phyloP scores from a whole-genome alignment of 2,797 vertebrate genomes.

The Poeciliopsis gracilis region DNA sequence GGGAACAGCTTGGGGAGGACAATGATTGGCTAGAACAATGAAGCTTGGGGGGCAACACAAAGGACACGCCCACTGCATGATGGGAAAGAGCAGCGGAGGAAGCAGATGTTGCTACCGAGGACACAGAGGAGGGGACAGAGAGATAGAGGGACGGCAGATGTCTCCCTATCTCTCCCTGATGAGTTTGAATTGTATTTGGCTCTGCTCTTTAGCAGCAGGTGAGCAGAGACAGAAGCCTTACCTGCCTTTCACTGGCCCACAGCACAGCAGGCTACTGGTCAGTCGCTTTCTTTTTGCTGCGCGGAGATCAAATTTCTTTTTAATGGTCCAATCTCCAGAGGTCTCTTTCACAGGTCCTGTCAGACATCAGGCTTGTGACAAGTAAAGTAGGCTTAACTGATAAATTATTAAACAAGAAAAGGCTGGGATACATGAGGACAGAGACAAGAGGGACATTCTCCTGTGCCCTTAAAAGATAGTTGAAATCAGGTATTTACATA shows the following conservation, averaged over 20 bases:
- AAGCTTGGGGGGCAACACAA: constrained; percentile 79
- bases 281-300: constrained; percentile 20
- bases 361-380: constrained; percentile 5
- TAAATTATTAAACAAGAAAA: constrained; percentile 9
- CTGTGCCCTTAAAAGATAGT: background rate
- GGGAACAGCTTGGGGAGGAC: constrained; percentile 89
- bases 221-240: constrained; percentile 43
- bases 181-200: constrained; percentile 20
- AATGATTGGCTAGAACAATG: constrained; percentile 93
- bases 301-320: constrained; percentile 7
- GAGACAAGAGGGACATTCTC: background rate
- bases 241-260: constrained; percentile 28
- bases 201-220: constrained; percentile 54
- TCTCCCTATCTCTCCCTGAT: constrained; percentile 46
- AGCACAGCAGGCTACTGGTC: constrained; percentile 6
- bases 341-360: constrained; percentile 3
- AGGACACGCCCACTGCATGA: constrained; percentile 93
- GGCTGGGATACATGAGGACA: background rate
- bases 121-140: constrained; percentile 62
- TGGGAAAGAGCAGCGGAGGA: constrained; percentile 92
- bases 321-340: background rate
- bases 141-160: constrained; percentile 54
- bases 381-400: background rate
- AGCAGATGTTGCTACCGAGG: constrained; percentile 94
- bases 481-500: no score